Base-by-base conservation (phyloP, 2,888 invertebrate genomes). In the Dolichomitus sp. region DNA sequence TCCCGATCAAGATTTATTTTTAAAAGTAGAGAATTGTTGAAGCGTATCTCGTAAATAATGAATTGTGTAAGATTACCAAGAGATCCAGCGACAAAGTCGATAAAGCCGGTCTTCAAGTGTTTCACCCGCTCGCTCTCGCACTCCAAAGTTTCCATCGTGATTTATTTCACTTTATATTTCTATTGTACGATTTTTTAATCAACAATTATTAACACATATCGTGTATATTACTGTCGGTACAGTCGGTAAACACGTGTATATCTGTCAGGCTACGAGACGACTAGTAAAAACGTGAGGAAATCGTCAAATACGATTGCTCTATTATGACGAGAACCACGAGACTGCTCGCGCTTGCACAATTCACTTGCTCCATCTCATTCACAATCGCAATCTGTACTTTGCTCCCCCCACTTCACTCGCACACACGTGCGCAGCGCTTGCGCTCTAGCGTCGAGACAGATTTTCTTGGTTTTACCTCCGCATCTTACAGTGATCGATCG, bases 31-130 rank as follows among this genome's bases (percentile, higher is more conserved):
- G 5, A 30, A 4, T 5, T 2, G 5, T 30, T 30, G 30, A 30
- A 2, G 30, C 2, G 11, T 4, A 27, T 5, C 14, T 5, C 14
- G 37, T n/a, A 63, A 14, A 68, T 17, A 12, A 37, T 54, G 30
- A 54, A 50, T 57, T 72, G 80, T 78, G 57, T 42, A 72, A 75
- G 33, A 81, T 94, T 95, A 97, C 98, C 98, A 85, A 98, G 92
- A 57, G 97, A 97, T 85, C 98, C 98, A 84, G 97, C 97, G 19
- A 95, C 94, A 89, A 98, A 97, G 94, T 98, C 98, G 89, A 98
- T 97, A 14, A 96, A 85, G 42, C 97, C 97, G 94, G 95, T 95
- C 93, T 95, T 96, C 54, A 96, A 85, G 80, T 86, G 90, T 45
- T 87, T 90, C 80, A 93, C 91, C 50, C 74, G 75, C 14, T 80